Evolutionary conservation across 2,113 vertebrate genomes (phyloP).

Genomic region (Tinamus guttatus): DNA sequence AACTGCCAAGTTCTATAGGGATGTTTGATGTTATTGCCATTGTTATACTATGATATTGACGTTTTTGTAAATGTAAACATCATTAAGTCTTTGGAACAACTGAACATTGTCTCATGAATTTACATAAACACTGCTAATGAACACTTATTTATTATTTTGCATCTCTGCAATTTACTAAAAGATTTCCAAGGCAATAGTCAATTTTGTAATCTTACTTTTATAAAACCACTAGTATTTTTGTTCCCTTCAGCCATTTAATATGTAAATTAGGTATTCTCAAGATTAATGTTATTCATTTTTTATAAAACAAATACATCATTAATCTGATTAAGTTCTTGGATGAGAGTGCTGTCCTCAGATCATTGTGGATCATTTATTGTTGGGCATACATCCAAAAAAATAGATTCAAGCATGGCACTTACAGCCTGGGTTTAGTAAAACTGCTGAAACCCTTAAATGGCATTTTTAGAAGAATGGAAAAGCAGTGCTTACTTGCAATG

Average conservation of each 20-base stretch:
- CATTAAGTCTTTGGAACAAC: slow-evolving; percentile 68
- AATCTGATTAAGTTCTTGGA: slow-evolving; percentile 92
- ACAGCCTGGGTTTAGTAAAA: slow-evolving; percentile 76
- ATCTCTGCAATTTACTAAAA: slow-evolving; percentile 78
- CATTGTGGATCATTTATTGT: slow-evolving; percentile 83
- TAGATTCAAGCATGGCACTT: slow-evolving; percentile 78
- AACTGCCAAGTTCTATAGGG: slow-evolving; percentile 20
- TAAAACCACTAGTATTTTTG: slow-evolving; percentile 72
- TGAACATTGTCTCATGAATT: slow-evolving; percentile 68
- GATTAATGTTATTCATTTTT: slow-evolving; percentile 88
- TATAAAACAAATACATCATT: slow-evolving; percentile 94
- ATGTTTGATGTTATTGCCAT: slow-evolving; percentile 38
- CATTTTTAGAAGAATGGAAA: slow-evolving; percentile 75
- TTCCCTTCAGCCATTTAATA: slow-evolving; percentile 81
- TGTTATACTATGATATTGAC: slow-evolving; percentile 34
- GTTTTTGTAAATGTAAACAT: slow-evolving; percentile 48
- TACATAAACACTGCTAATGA: slow-evolving; percentile 75
- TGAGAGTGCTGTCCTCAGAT: slow-evolving; percentile 82
- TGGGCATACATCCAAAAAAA: slow-evolving; percentile 82
- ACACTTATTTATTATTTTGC: slow-evolving; percentile 77
- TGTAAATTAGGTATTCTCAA: slow-evolving; percentile 82
- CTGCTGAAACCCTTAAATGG: slow-evolving; percentile 66
- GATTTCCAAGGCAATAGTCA: slow-evolving; percentile 79
- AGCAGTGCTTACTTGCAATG: slow-evolving; percentile 55
- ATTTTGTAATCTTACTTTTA: slow-evolving; percentile 78